Conservation (phyloP, 2,797 vertebrate genomes). For the Coregonus sp. region DNA sequence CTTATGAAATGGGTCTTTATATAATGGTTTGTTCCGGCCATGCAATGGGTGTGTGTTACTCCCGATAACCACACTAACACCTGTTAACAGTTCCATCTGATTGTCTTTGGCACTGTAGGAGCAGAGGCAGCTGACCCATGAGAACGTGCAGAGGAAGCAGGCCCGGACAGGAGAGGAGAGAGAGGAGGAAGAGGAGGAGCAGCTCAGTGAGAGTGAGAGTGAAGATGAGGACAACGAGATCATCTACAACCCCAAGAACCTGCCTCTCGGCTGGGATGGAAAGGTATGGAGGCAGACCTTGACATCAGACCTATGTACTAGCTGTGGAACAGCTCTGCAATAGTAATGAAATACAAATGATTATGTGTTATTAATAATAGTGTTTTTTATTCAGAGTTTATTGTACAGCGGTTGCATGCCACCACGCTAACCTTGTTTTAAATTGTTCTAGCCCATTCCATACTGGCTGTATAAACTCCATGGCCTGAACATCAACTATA, state of each 20-base stretch:
- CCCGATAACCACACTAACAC: neutral
- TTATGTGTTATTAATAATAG: neutral
- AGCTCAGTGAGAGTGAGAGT: slow-evolving; percentile 96
- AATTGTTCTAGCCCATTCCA: slow-evolving; percentile 84
- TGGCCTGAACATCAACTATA: slow-evolving; percentile 98
- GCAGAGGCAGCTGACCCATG: slow-evolving; percentile 94
- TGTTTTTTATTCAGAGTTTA: neutral
- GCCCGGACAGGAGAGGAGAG: slow-evolving; percentile 94
- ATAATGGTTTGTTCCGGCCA: neutral
- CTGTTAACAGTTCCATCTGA: neutral
- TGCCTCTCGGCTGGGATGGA: slow-evolving; percentile 96
- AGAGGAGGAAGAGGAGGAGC: slow-evolving; percentile 96
- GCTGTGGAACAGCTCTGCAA: neutral
- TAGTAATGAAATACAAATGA: neutral
- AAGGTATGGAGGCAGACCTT: slow-evolving; percentile 75
- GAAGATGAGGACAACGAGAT: slow-evolving; percentile 99
- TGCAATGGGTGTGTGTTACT: neutral
- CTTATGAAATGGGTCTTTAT: neutral
- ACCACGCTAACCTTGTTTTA: neutral
- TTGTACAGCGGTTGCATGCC: neutral
- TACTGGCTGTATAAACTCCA: slow-evolving; percentile 98
- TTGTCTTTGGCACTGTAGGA: slow-evolving; percentile 75
- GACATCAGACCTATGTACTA: neutral
- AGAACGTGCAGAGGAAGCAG: slow-evolving; percentile 97
- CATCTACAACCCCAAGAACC: slow-evolving; percentile 98